Base-by-base conservation (phyloP, 2,113 vertebrate species). In the Plectropomus leopardus region DNA sequence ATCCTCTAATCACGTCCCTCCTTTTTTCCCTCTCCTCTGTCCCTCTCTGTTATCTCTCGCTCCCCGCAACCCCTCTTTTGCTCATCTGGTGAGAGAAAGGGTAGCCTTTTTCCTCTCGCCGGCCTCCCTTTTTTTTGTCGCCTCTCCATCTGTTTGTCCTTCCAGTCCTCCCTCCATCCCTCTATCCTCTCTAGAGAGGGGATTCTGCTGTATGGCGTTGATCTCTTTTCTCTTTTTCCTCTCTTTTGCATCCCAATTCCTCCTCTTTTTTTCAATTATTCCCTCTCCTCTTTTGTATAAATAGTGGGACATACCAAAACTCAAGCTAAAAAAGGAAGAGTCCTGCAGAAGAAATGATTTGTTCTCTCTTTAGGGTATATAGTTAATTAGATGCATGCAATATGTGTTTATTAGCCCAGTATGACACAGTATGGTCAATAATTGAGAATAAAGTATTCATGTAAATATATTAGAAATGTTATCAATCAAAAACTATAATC, bases 1-100 rank as follows among this genome's bases (percentile, higher is more conserved):
- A 93, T 93, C 91, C 90, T 88, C 82, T 92, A 90, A 90, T 94
- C 93, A 86, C 82, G 73, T 81, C 84, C 78, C 88, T 84, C 80
- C 82, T 78, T 92, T 87, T 79, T 76, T 79, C 70, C 76, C 82
- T 83, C 82, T 83, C 84, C 63, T 88, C 81, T 40, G 13, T 88
- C 75, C 36, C 86, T 82, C 80, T 75, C 72, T 60, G 80, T 82
- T 86, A 84, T 89, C 84, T 57, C 76, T 71, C 42, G 9, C 65
- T 87, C 78, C 59, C 76, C 7, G 10, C 59, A 63, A 75, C 66
- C 76, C 57, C 58, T 88, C 68, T 63, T 70, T 86, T 76, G 76
- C 72, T 89, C 86, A 79, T 86, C 70, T 85, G 79, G 63, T 59
- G 78, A 70, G 81, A 80, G 77, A 80, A 61, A 86, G 48, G 78